Evolutionary conservation across 2,888 invertebrate genomes (phyloP), one percentile per base, ranked within the genome.

Genomic region (Mycalesis mineus): DNA sequence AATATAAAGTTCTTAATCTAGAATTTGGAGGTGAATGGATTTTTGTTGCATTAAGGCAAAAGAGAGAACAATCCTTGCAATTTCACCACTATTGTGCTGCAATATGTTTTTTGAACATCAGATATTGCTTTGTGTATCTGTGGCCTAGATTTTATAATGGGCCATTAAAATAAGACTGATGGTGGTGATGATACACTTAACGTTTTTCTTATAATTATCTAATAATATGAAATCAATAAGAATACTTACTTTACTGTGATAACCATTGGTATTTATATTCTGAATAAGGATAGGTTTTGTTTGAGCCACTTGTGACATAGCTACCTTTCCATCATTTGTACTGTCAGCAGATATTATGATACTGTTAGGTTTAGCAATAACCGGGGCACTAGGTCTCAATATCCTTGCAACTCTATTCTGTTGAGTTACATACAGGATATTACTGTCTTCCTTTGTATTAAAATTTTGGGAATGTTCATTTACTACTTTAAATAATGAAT

Each of bases 401-500:
- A 81, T 77, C 66, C 73, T 75, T 6, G 84, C 83, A 40, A 81
- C 56, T 73, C 77, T 65, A 15, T 81, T 84, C 57, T 77, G 79
- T 33, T 82, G 80, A 13, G 79, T 64, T 51, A 78, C 66, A 40
- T 82, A 64, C 44, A 78, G 75, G 9, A 78, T 73, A 74, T 74
- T 72, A 17, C 67, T 77, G 14, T 78, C 79, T 36, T 73, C 71
- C 13, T 67, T 70, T 54, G 64, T 68, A 11, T 47, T 40, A 47
- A 56, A 28, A 57, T 68, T 68, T 51, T 62, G 49, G 3, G 66
- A 65, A 55, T 84, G 79, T 66, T 89, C 88, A 72, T 89, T 89
- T 0, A 83, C 78, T n/a, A 89, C 82, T 72, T 86, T 87, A 55
- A 80, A 88, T 62, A 78, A 82, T 3, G 82, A 71, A 70, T 82